Evolutionary conservation across 1,140 invertebrate genomes (phyloP), one percentile per base, ranked within the genome.

Genomic region (Pectinophora gossypiella): DNA sequence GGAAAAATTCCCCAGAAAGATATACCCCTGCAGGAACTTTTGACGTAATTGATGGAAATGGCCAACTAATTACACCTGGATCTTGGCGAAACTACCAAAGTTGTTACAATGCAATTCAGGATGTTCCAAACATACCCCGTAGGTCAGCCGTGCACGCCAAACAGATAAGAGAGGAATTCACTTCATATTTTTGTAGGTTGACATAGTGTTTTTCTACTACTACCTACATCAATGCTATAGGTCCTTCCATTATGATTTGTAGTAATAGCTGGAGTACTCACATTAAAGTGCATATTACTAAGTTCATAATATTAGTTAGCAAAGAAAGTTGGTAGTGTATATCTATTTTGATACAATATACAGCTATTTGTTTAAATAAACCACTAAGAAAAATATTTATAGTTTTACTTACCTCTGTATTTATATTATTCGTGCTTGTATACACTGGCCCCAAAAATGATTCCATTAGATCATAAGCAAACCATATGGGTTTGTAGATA

Each of bases 401-500:
- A 21, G 22, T 13, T 58, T 51, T 47, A 36, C 50, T 50, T 42
- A 32, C 19, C 13, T 50, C 46, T 45, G 40, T 48, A 15, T 18
- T 54, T 2, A 27, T 51, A 13, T n/a, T n/a, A n/a, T n/a, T n/a
- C n/a, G n/a, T n/a, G n/a, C n/a, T n/a, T n/a, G n/a, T n/a, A n/a
- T n/a, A n/a, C n/a, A n/a, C n/a, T n/a, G n/a, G n/a, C n/a, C 51
- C 46, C 45, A 68, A 57, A 51, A 64, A 67, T 16, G 19, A 20
- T 19, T 72, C 63, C 64, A 73, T 72, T 38, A 49, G 46, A 36
- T 72, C 56, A 49, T 62, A 76, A 27, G 64, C 65, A 44, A 76
- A 76, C 73, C 66, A 74, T 48, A 67, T 53, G 32, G 65, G 68
- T 27, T 66, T 66, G 35, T 65, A 75, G 21, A 72, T 40, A 52